Evolutionary conservation across 2,113 vertebrate species (phyloP).

Genomic region (Scytalopus superciliaris): DNA sequence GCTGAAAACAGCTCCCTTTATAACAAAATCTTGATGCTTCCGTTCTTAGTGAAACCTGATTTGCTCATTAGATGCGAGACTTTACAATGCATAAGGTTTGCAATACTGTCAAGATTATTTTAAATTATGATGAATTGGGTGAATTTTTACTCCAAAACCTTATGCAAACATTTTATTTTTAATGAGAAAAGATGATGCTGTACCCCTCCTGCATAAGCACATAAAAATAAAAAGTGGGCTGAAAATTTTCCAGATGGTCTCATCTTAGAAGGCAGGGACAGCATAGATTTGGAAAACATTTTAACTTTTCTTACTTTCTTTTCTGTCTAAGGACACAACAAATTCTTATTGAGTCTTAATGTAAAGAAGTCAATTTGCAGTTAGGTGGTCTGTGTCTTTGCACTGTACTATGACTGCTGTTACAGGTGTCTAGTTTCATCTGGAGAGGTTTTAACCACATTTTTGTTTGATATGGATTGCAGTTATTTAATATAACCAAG

Average conservation of each 20-base stretch:
- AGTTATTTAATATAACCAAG: not conserved
- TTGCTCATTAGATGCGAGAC: not conserved
- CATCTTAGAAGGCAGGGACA: not conserved
- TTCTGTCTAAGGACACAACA: not conserved
- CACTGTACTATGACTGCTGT: not conserved
- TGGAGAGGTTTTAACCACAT: not conserved
- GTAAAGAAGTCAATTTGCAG: not conserved
- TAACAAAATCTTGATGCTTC: not conserved
- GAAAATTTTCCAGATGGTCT: not conserved
- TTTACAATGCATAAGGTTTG: not conserved
- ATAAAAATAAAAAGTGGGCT: not conserved
- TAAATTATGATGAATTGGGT: slow-evolving; percentile 6
- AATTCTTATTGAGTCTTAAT: not conserved
- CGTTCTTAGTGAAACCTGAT: not conserved
- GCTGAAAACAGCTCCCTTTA: slow-evolving; percentile 10
- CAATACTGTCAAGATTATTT: not conserved
- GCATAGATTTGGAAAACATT: not conserved
- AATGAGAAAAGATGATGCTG: not conserved
- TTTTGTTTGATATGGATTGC: not conserved
- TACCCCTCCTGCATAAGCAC: not conserved
- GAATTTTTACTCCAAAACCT: not conserved
- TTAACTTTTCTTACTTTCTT: not conserved
- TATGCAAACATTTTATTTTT: slow-evolving; percentile 8
- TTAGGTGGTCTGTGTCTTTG: not conserved
- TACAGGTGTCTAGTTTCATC: not conserved